A percentile compares a stretch with the other conserved stretches of the same genome.
These are phyloP conservation scores for Sturnira hondurensis DNA, from an alignment of 2,113 vertebrate species.

Conservation along the genomic window DNA sequence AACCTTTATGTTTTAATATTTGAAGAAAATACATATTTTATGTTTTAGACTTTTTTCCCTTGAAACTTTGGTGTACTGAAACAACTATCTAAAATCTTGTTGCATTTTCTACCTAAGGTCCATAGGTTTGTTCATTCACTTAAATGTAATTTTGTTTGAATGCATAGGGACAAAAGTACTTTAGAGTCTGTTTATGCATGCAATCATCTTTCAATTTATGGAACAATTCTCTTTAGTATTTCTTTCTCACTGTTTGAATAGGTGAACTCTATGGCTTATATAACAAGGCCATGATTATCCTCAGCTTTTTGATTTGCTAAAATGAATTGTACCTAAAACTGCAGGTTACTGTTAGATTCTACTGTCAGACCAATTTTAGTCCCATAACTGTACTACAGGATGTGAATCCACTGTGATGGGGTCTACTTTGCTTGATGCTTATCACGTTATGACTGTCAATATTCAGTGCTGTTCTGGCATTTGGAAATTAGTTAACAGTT, in stretches of 20 bases:
- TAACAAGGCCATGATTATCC: neutral
- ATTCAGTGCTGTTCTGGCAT: neutral
- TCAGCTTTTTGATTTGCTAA: neutral
- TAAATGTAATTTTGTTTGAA: conserved; percentile 42
- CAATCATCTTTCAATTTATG: neutral
- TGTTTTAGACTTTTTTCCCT: neutral
- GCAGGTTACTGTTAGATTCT: neutral
- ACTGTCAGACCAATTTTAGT: neutral
- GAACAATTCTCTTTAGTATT: neutral
- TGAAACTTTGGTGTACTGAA: neutral
- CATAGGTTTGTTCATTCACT: neutral
- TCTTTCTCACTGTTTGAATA: neutral
- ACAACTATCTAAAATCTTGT: neutral
- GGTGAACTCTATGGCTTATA: conserved; percentile 19
- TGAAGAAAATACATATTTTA: conserved; percentile 27
- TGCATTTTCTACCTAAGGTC: conserved; percentile 13
- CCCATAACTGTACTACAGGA: neutral
- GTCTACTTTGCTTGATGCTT: conserved; percentile 2
- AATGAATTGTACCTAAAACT: conserved; percentile 4
- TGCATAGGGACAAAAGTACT: neutral
- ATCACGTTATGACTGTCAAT: conserved; percentile 31
- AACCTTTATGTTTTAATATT: conserved; percentile 1
- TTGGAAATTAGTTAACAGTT: conserved; percentile 45
- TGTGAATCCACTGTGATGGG: neutral
- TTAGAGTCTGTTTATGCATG: neutral